Evolutionary conservation across 92 coral and sea anemone genomes (phyloP), one percentile per base, ranked within the genome.

Genomic region (Epizoanthus rinbou): DNA sequence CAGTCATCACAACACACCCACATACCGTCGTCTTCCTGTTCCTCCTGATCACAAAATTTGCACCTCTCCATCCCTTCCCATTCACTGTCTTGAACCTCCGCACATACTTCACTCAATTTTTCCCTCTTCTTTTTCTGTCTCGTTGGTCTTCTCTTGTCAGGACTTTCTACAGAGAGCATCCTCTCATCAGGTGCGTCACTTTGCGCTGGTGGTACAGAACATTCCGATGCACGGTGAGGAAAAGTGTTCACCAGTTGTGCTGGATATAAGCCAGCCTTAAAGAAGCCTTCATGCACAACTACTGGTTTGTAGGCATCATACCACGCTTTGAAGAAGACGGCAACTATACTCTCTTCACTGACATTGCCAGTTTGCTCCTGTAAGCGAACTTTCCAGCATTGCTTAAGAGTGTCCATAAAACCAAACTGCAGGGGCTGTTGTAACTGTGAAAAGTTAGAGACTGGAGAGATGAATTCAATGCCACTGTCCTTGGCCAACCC

Each of bases 261-360:
- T 5, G 69, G 69, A 64, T 64, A 64, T 33, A 64, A 35, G 35
- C 69, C 69, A 35, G 35, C 69, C 15, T 14, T 25, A 35, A 28
- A 9, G 35, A 64, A 64, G 17, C 69, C 69, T 11, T 64, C 69
- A 1, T 64, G 39, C 2, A 64, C 35, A 64, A 64, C 17, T 16
- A 33, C 69, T 64, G 69, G 69, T 64, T 64, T 64, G 39, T 64
- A 64, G 6, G 69, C 69, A 64, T 64, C 69, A 17, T 25, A 25
- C 69, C 69, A 64, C 8, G 69, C 69, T 64, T 64, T 64, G 41
- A 64, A 64, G 69, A 64, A 64, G 6, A 64, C 6, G 16, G 17
- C n/a, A 64, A 24, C 69, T 23, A 25, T n/a, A 35, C 8, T 64
- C 41, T 64, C 35, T 19, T 64, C 69, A 22, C 35, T 64, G 22